Conservation (phyloP, 2,888 invertebrate genomes). For the Aspidapion aeneum region DNA sequence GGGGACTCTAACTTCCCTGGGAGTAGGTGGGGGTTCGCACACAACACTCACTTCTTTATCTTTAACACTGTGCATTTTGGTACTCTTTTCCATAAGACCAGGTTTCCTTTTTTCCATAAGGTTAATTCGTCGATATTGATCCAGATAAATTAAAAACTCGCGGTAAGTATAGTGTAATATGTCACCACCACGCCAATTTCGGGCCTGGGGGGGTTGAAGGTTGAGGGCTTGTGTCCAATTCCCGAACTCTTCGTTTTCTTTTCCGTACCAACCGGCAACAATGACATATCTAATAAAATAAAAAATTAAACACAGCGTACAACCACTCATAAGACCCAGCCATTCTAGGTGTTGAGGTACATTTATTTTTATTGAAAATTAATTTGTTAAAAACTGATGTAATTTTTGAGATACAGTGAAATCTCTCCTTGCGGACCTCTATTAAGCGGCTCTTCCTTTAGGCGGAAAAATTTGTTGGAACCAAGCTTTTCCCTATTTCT, state of each 20-base stretch:
- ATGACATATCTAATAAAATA: slow-evolving; percentile 62
- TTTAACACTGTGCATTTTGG: slow-evolving; percentile 25
- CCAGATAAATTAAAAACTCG: slow-evolving; percentile 64
- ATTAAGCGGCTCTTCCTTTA: no score
- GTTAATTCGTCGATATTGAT: slow-evolving; percentile 56
- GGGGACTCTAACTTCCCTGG: no score
- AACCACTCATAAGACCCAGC: no score
- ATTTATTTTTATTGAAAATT: no score
- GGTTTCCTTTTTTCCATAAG: slow-evolving; percentile 48
- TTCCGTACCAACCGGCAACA: slow-evolving; percentile 73
- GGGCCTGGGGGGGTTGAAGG: slow-evolving; percentile 64
- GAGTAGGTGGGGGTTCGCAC: slow-evolving; percentile 48
- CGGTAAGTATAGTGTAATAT: slow-evolving; percentile 68
- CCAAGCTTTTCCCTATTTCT: no score
- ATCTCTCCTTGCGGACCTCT: no score
- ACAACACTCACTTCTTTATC: slow-evolving; percentile 11
- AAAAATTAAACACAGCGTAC: neutral
- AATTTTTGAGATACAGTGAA: no score
- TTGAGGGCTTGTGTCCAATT: slow-evolving; percentile 69
- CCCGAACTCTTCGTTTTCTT: slow-evolving; percentile 67
- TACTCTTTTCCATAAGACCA: slow-evolving; percentile 31
- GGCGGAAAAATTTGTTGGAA: no score
- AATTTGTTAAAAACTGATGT: no score
- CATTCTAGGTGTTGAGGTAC: no score
- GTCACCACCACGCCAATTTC: slow-evolving; percentile 68